phyloP scores from a whole-genome alignment of 2,113 vertebrate genomes.

The Coryphaenoides rupestris region DNA sequence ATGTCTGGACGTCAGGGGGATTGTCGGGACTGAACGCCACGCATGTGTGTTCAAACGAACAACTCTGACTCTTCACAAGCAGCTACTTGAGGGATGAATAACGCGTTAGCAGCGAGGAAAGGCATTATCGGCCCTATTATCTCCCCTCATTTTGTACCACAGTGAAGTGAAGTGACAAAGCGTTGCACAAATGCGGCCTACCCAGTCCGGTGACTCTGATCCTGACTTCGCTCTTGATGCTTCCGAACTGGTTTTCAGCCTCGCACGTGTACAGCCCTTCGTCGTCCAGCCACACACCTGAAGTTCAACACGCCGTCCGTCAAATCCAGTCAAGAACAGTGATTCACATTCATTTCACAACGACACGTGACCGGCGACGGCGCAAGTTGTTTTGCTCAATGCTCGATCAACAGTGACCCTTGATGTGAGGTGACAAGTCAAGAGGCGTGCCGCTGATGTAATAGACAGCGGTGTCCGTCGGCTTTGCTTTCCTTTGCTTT shows the following conservation, averaged over 20 bases:
- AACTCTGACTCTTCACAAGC: too few species aligned
- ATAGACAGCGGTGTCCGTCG: too few species aligned
- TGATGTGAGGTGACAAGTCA: too few species aligned
- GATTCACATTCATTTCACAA: too few species aligned
- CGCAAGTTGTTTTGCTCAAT: neutral
- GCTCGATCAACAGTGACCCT: too few species aligned
- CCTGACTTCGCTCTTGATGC: slow-evolving; percentile 70
- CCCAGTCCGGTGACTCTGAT: slow-evolving; percentile 81
- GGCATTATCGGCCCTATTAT: neutral
- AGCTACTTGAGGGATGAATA: too few species aligned
- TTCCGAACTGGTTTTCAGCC: slow-evolving; percentile 85
- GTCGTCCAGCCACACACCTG: slow-evolving; percentile 81
- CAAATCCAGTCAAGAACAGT: too few species aligned
- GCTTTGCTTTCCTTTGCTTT: slow-evolving; percentile 42
- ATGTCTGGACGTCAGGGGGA: neutral
- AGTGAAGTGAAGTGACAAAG: neutral
- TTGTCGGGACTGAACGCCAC: neutral
- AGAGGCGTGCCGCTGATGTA: too few species aligned
- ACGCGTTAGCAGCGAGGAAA: too few species aligned
- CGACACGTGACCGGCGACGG: neutral
- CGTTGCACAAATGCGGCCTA: slow-evolving; percentile 46
- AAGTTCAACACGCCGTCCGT: slow-evolving; percentile 11
- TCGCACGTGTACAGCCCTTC: slow-evolving; percentile 82
- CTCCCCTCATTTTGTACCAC: neutral
- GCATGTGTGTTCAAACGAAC: neutral